Conservation (phyloP, 2,888 invertebrate genomes). For the Heterodera filipjevi region DNA sequence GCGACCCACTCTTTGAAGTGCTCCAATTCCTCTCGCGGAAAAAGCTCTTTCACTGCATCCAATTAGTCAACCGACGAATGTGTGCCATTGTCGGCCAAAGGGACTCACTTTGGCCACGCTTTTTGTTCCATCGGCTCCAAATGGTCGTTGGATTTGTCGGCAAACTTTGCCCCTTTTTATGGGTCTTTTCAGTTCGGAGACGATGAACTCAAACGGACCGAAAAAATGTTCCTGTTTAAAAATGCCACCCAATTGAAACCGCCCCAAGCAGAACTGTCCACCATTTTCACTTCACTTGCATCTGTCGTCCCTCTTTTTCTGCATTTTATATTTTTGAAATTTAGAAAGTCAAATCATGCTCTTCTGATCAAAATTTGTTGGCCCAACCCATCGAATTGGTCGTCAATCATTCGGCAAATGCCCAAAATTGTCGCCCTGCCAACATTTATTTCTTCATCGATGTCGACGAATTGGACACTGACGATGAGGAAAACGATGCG, state of each 20-base stretch:
- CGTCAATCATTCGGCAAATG: background rate
- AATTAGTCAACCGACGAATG: constrained; percentile 9
- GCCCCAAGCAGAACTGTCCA: constrained; percentile 13
- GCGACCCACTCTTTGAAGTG: constrained; percentile 18
- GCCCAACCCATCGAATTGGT: background rate
- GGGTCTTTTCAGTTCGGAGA: constrained; percentile 12
- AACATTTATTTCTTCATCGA: constrained; percentile 19
- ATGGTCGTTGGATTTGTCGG: constrained; percentile 2
- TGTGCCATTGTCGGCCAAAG: constrained; percentile 13
- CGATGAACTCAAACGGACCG: background rate
- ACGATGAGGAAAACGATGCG: background rate
- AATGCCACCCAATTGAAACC: constrained; percentile 5
- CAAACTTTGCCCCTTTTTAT: background rate
- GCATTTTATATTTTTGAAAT: background rate
- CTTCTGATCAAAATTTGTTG: background rate
- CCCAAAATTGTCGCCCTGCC: background rate
- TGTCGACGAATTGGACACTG: background rate
- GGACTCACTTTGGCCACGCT: constrained; percentile 16
- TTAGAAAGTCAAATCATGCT: constrained; percentile 5
- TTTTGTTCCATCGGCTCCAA: background rate
- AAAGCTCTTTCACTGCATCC: constrained; percentile 16
- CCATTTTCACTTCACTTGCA: constrained; percentile 15
- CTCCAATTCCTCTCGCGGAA: constrained; percentile 17
- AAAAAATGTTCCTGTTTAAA: constrained; percentile 20
- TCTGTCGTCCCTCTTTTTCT: background rate